Evolutionary conservation across 2,888 invertebrate species (phyloP).

Genomic region (Agonopterix subpropinquella): DNA sequence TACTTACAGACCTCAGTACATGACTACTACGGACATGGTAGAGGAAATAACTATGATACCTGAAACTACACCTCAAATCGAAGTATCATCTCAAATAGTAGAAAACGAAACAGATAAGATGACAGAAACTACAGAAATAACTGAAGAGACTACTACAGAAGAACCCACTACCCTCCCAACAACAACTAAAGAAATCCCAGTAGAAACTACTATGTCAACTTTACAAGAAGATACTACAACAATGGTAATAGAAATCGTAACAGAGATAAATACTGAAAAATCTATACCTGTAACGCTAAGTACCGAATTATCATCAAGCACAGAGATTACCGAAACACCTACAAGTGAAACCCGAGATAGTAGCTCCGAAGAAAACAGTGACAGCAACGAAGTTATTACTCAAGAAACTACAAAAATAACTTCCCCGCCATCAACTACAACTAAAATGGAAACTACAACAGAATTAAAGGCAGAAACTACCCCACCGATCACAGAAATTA

Average conservation of each 20-base stretch:
- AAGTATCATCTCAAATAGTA: slow-evolving; percentile 48
- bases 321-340: slow-evolving; percentile 13
- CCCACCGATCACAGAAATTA: slow-evolving; percentile 12
- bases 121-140: slow-evolving; percentile 22
- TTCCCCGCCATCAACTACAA: slow-evolving; percentile 16
- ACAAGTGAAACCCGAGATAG: slow-evolving; percentile 22
- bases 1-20: slow-evolving; percentile 59
- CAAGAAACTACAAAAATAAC: slow-evolving; percentile 22
- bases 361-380: slow-evolving; percentile 49
- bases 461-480: slow-evolving; percentile 14
- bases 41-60: slow-evolving; percentile 45
- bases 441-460: slow-evolving; percentile 19
- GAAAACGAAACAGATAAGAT: slow-evolving; percentile 28
- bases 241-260: slow-evolving; percentile 40
- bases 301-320: slow-evolving; percentile 13
- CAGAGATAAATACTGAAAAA: slow-evolving; percentile 51
- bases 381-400: slow-evolving; percentile 53
- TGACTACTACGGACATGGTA: slow-evolving; percentile 37
- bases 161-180: slow-evolving; percentile 16
- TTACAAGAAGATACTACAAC: slow-evolving; percentile 36
- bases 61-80: slow-evolving; percentile 43
- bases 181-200: slow-evolving; percentile 7
- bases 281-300: slow-evolving; percentile 27
- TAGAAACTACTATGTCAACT: slow-evolving; percentile 13
- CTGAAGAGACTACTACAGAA: slow-evolving; percentile 15